Percentiles rank a stretch among this genome's conserved stretches.
Conservation (phyloP, 2,888 invertebrate species). For the Blastobasis adustella region DNA sequence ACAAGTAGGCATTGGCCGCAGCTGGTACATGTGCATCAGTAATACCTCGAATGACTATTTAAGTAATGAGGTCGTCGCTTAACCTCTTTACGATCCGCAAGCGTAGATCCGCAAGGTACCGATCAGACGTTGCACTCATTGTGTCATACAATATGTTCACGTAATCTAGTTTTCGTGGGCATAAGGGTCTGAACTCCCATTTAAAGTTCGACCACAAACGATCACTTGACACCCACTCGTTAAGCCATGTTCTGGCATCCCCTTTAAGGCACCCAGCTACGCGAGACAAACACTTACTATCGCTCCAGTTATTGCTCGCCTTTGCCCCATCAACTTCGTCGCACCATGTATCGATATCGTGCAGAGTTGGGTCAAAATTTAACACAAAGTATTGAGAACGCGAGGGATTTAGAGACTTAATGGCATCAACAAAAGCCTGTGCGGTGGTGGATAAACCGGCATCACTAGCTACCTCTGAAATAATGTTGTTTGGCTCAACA, state of each 20-base stretch:
- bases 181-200: slow-evolving; percentile 18
- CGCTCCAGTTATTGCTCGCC: slow-evolving; percentile 5
- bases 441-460: not conserved
- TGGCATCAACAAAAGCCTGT: not conserved
- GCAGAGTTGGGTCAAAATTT: slow-evolving; percentile 8
- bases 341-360: slow-evolving; percentile 8
- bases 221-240: slow-evolving; percentile 15
- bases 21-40: slow-evolving; percentile 16
- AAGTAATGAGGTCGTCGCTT: slow-evolving; percentile 16
- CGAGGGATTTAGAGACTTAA: not conserved
- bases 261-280: slow-evolving; percentile 9
- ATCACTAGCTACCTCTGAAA: not conserved
- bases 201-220: slow-evolving; percentile 20
- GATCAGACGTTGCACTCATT: slow-evolving; percentile 17
- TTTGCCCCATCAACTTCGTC: slow-evolving; percentile 9
- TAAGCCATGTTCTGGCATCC: slow-evolving; percentile 5
- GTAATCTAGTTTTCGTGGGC: slow-evolving; percentile 14
- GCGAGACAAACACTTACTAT: slow-evolving; percentile 10
- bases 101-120: slow-evolving; percentile 18
- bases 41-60: slow-evolving; percentile 16
- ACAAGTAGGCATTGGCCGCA: slow-evolving; percentile 18
- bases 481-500: no score
- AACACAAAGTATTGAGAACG: slow-evolving; percentile 5
- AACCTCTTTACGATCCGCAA: slow-evolving; percentile 18
- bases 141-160: slow-evolving; percentile 17